Evolutionary conservation across 2,113 vertebrate genomes (phyloP), one percentile per base, ranked within the genome.

Genomic region (Clarias magur): DNA sequence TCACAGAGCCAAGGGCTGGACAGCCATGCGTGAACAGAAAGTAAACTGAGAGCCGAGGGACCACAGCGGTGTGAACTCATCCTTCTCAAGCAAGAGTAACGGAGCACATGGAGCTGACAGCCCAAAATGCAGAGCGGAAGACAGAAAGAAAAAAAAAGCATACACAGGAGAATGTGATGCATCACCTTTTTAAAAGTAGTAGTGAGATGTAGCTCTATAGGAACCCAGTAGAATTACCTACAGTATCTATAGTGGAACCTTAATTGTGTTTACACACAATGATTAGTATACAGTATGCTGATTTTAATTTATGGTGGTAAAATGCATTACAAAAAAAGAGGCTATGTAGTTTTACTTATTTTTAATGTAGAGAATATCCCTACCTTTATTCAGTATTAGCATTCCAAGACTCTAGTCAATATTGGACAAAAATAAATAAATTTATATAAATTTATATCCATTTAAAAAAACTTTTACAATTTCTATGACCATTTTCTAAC

Each of bases 11-110:
- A 84, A 27, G 53, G 67, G 30, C 73, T 82, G 62, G 23, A 67
- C 81, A 83, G 42, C 62, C 62, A 67, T 54, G 62, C 62, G 34
- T 83, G 81, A 83, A 83, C 42, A 83, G 67, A 97, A 91, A 8
- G 96, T 96, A 59, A 97, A 95, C 2, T 93, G 90, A 0, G 97
- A 98, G 0, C 97, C 96, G 3, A 98, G 93, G 0, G 97, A 96
- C 97, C 97, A 99, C 2, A 98, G 95, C 83, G 98, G 91, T 0
- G 96, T 97, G 91, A 99, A 99, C 91, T 97, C 97, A 56, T 97
- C 96, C 2, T 96, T 96, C 87, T 97, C 96, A 42, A 97, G 93
- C 70, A 96, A 92, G 90, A 98, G 91, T 83, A 96, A 91, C 6
- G 96, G 97, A 0, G 94, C 95, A 81, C 96, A 96, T 0, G 98